These are phyloP conservation scores for Pangasius mekongensis DNA, from an alignment of 2,797 vertebrate species.

Conservation along the genomic window DNA sequence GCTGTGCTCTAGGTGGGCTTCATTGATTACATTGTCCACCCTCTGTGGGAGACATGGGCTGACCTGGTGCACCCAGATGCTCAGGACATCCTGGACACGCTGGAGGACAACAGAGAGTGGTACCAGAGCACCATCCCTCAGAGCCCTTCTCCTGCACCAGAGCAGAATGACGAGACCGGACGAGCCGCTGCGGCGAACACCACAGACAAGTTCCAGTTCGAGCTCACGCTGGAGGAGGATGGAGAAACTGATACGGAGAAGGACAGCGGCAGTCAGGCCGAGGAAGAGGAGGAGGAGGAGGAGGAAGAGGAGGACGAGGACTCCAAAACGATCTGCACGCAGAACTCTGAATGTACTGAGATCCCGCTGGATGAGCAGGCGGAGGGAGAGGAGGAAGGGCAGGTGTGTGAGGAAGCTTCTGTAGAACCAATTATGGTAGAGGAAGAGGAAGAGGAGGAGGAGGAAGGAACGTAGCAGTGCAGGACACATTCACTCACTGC, in stretches of 20 bases:
- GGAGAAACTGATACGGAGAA: conserved; percentile 66
- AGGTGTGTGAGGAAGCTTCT: conserved; percentile 61
- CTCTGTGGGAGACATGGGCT: conserved; percentile 83
- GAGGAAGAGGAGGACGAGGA: conserved; percentile 78
- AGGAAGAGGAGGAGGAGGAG: conserved; percentile 62
- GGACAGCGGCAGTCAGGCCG: conserved; percentile 55
- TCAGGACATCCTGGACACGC: conserved; percentile 79
- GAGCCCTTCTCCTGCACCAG: conserved; percentile 68
- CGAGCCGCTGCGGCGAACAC: neutral
- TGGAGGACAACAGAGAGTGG: conserved; percentile 85
- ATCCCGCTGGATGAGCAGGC: conserved; percentile 82
- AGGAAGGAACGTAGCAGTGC: conserved; percentile 77
- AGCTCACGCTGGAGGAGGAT: conserved; percentile 76
- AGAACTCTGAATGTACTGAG: conserved; percentile 85
- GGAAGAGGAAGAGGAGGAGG: conserved; percentile 62
- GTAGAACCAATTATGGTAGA: conserved; percentile 68
- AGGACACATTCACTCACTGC: neutral
- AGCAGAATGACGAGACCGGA: conserved; percentile 48
- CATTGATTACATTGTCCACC: conserved; percentile 83
- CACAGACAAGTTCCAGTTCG: conserved; percentile 76
- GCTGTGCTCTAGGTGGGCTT: conserved; percentile 75
- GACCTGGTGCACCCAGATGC: conserved; percentile 82
- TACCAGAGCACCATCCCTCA: conserved; percentile 82
- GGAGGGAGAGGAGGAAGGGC: conserved; percentile 74
- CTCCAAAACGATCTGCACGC: conserved; percentile 86